phyloP scores from a whole-genome alignment of 1,140 invertebrate genomes.

The Eubasilissa regina region DNA sequence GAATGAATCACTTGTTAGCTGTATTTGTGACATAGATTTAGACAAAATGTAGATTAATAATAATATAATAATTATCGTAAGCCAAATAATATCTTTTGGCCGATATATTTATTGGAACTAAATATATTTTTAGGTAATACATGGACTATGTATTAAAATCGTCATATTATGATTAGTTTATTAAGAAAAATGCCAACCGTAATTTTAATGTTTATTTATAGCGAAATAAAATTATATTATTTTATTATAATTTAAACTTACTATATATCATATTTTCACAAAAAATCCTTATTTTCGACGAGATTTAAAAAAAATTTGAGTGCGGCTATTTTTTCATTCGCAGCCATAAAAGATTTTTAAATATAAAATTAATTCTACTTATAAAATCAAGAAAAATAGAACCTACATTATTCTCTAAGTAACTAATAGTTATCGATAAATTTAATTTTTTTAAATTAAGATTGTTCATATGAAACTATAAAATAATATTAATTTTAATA shows the following conservation, averaged over 20 bases:
- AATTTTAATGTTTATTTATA: constrained; percentile 22
- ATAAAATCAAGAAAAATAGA: no score
- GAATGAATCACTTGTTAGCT: no score
- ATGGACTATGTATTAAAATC: constrained; percentile 4
- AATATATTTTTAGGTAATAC: no score
- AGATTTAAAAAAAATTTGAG: constrained; percentile 3
- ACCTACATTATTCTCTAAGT: no score
- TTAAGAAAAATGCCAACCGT: constrained; percentile 52
- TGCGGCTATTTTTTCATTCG: no score
- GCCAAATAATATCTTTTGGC: no score
- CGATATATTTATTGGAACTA: no score
- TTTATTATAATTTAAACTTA: background rate
- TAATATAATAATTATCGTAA: no score
- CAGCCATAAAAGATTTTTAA: no score
- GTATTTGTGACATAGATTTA: no score
- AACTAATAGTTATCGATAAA: background rate
- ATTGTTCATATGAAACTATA: background rate
- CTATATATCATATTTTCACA: background rate
- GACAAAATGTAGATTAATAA: no score
- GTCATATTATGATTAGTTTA: constrained; percentile 8
- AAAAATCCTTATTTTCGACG: background rate
- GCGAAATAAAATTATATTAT: background rate
- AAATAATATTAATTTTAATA: constrained; percentile 7
- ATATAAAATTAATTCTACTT: no score
- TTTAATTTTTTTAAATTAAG: background rate